These are phyloP conservation scores for Clarias fuscus DNA, from an alignment of 2,797 vertebrate genomes.

Conservation along the genomic window DNA sequence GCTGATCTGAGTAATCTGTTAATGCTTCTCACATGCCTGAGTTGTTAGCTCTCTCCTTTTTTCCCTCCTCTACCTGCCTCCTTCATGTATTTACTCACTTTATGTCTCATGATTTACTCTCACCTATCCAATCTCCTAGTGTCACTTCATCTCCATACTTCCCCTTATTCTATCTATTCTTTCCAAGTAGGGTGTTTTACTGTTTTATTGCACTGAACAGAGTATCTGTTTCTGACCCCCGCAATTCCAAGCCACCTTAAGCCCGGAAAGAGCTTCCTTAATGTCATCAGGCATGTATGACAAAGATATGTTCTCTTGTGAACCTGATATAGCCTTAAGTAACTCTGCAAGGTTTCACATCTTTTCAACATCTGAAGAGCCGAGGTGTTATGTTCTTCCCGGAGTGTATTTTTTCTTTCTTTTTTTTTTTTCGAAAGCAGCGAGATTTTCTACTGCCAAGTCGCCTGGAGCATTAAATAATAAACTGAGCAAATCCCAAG, in stretches of 20 bases:
- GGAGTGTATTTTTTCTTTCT: conserved; percentile 27
- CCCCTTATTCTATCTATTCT: neutral
- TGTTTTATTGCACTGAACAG: neutral
- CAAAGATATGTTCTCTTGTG: conserved; percentile 25
- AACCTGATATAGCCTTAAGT: neutral
- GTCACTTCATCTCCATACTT: neutral
- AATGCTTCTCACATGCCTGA: conserved; percentile 70
- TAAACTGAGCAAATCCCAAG: conserved; percentile 41
- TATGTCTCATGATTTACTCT: neutral
- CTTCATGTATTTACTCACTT: neutral
- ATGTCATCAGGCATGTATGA: conserved; percentile 1
- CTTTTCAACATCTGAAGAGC: neutral
- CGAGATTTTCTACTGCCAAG: conserved; percentile 39
- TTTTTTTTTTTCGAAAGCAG: neutral
- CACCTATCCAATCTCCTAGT: neutral
- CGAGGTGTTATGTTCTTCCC: neutral
- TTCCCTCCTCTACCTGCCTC: neutral
- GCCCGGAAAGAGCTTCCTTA: neutral
- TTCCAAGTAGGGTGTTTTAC: neutral
- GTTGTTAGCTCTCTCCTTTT: conserved; percentile 40
- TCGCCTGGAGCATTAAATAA: conserved; percentile 40
- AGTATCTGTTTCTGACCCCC: neutral
- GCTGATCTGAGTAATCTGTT: conserved; percentile 68
- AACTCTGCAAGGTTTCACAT: neutral
- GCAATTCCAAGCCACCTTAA: conserved; percentile 12